Conservation (phyloP, 2,888 invertebrate species). For the Brachypterus glaber region DNA sequence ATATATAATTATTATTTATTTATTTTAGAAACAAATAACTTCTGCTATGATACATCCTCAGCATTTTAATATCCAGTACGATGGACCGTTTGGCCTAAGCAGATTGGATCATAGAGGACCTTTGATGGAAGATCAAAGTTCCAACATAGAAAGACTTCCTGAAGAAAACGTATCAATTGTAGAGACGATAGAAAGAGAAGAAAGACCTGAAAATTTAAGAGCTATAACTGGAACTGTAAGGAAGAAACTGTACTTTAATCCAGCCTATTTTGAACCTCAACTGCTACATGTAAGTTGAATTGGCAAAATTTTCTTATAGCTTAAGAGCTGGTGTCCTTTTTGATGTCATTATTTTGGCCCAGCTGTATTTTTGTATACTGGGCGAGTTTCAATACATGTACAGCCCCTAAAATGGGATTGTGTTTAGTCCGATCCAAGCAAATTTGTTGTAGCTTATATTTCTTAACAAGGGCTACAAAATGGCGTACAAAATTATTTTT, state of each 20-base stretch:
- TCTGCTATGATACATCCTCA: slow-evolving; percentile 63
- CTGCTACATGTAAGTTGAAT: slow-evolving; percentile 58
- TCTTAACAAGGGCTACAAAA: too few species aligned
- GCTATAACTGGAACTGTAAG: slow-evolving; percentile 61
- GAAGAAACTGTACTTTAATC: slow-evolving; percentile 78
- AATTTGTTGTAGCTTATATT: too few species aligned
- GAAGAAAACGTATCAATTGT: slow-evolving; percentile 79
- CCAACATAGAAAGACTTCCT: slow-evolving; percentile 62
- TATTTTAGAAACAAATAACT: slow-evolving; percentile 47
- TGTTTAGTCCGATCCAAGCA: too few species aligned
- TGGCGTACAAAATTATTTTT: too few species aligned
- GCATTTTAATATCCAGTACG: slow-evolving; percentile 11
- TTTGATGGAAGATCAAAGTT: too few species aligned
- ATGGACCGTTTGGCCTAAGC: slow-evolving; percentile 19
- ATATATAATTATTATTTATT: too few species aligned
- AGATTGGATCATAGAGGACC: slow-evolving; percentile 37
- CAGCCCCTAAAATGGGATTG: too few species aligned
- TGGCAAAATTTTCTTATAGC: slow-evolving; percentile 11
- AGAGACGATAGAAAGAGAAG: slow-evolving; percentile 64
- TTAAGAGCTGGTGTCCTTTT: neutral
- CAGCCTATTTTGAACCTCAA: slow-evolving; percentile 85
- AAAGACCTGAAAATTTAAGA: slow-evolving; percentile 54
- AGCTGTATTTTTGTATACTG: too few species aligned
- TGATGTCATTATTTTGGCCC: too few species aligned
- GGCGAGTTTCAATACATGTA: neutral